Evolutionary conservation across 2,888 invertebrate species (phyloP), one percentile per base, ranked within the genome.

Genomic region (Acrobasis repandana): DNA sequence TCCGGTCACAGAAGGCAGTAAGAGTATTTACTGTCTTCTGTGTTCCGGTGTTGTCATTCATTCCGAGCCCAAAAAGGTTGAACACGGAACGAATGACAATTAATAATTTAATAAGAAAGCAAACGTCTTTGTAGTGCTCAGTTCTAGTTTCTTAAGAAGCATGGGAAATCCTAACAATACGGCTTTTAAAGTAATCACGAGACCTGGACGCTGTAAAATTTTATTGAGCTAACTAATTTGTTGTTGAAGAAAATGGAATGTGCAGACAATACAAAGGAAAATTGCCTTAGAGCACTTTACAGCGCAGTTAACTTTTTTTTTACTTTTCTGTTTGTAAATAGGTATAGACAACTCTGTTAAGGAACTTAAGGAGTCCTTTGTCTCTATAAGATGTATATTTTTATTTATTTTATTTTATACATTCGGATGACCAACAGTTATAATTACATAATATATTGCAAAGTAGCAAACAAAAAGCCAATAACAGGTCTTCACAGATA

Each of bases 201-300:
- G 61, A 50, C 49, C 38, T 38, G 56, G 36, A 43, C 51, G 61
- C 56, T 50, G 56, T 61, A 57, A 61, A 61, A 50, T 61, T 61
- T 57, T 57, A 50, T 57, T 49, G 49, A 56, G 56, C 59, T 62
- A 58, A 58, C 58, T 62, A 46, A 58, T 49, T 62, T 59, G 58
- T 61, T 58, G 43, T 59, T 33, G 61, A 61, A 63, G 60, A 58
- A 62, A 63, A 57, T 57, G 57, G 50, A 60, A 63, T 52, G 63
- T 46, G 56, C 18, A 28, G 52, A 60, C 57, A 28, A 50, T 52
- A 51, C 52, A 60, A 63, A 63, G 34, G 46, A 56, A 50, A 57
- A 56, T 59, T 38, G 48, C 49, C 10, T 46, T n/a, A 20, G 38
- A 15, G 33, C 28, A 47, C 15, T 48, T 47, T 28, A 28, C 57